Evolutionary conservation across 2,113 vertebrate species (phyloP), one percentile per base, ranked within the genome.

Genomic region (Nyctereutes procyonoides): DNA sequence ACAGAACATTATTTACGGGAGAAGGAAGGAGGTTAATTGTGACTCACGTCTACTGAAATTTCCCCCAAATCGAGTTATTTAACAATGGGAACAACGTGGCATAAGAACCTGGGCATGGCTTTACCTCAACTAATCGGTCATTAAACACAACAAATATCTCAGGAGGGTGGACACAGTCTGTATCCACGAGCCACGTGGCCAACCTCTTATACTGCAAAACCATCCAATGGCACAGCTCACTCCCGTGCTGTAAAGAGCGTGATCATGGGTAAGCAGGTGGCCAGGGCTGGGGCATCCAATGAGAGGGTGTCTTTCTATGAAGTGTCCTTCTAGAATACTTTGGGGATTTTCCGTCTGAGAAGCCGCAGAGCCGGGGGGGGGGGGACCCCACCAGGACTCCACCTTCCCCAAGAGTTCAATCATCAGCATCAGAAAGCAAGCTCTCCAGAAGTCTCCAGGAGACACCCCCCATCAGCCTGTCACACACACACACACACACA

Each of bases 131-230:
- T 80, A 26, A 76, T 53, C 24, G 20, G n/a, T 92, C 60, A 71
- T 92, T 95, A 91, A 62, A 83, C 87, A 20, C 5, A 53, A 56
- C 43, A 65, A 96, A 81, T 32, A 83, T 63, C 74, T 97, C 53
- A n/a, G 60, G 51, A 85, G 82, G 13, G 24, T 4, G 8, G 55
- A 53, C 7, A 92, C 76, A 43, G 38, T 17, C 32, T 22, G 53
- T 24, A 74, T 24, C 69, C 63, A 81, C 51, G n/a, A 92, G 82
- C 62, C 69, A 30, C 26, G 3, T 2, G 35, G 48, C 80, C 80
- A 77, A 30, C 56, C 63, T 88, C 67, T 71, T 73, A 28, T 15
- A 53, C 19, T 92, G 73, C 80, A 89, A 73, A 96, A 69, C 73
- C 79, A 43, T 26, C 55, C 67, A 69, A 74, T 53, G 85, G 43